A percentile compares a stretch with the other conserved stretches of the same genome.
Evolutionary conservation across 2,113 vertebrate genomes (phyloP).

Genomic region (Dermatemys mawii): DNA sequence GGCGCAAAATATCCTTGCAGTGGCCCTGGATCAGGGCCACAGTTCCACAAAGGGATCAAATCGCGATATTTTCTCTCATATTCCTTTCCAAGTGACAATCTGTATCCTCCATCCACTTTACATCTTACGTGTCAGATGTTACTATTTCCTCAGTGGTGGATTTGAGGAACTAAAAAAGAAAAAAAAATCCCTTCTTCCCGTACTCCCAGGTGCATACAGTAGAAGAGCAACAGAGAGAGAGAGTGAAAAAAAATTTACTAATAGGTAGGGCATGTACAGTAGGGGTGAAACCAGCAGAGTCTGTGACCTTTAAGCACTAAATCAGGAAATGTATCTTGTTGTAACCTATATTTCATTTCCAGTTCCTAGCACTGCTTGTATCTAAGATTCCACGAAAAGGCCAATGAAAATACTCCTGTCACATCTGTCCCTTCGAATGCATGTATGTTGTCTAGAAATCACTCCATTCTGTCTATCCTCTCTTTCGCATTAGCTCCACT

Average conservation of each 20-base stretch:
- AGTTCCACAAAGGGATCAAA: not conserved
- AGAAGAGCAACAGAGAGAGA: not conserved
- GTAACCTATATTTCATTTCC: not conserved
- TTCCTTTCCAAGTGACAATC: not conserved
- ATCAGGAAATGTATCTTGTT: not conserved
- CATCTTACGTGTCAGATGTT: not conserved
- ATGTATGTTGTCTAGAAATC: not conserved
- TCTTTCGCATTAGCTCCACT: not conserved
- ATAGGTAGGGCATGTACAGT: rapidly evolving
- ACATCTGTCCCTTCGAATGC: rapidly evolving
- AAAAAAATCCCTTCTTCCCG: not conserved
- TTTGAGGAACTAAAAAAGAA: not conserved
- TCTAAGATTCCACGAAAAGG: not conserved
- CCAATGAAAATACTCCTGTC: not conserved
- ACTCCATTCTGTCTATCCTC: not conserved
- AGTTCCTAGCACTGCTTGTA: not conserved
- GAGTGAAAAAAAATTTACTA: not conserved
- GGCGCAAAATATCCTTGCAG: no score
- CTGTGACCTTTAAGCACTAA: not conserved
- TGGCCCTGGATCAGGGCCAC: not conserved
- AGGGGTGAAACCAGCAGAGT: not conserved
- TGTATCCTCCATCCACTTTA: not conserved
- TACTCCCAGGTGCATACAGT: not conserved
- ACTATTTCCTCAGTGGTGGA: not conserved
- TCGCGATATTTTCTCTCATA: not conserved